Percentiles rank a stretch among this genome's conserved stretches.
These are phyloP conservation scores for Nymphalis c-album DNA, from an alignment of 2,888 invertebrate genomes.

Conservation along the genomic window DNA sequence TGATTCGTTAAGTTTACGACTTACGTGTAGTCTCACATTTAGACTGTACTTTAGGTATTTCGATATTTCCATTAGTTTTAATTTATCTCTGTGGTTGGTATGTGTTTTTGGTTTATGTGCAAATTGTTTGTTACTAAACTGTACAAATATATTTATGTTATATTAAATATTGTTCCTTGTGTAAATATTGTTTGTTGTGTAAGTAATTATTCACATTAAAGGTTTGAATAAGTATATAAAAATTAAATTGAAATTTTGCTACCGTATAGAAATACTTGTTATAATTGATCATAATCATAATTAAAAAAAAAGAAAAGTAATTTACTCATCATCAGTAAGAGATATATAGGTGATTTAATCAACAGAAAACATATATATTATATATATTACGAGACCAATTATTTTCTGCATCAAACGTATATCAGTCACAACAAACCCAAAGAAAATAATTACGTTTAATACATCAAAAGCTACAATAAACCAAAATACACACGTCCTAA, in stretches of 20 bases:
- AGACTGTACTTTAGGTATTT: conserved; percentile 23
- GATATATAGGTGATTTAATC: no score
- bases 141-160: no score
- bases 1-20: conserved; percentile 43
- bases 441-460: conserved; percentile 11
- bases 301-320: no score
- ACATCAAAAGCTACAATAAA: conserved; percentile 29
- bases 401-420: background rate
- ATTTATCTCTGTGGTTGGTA: conserved; percentile 11
- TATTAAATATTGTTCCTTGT: no score
- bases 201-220: background rate
- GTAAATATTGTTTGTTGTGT: no score
- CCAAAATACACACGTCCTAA: conserved; percentile 31
- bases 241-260: no score
- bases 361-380: background rate
- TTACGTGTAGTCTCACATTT: conserved; percentile 38
- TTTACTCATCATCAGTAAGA: no score
- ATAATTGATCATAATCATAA: no score
- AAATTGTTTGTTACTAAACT: background rate
- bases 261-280: no score
- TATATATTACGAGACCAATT: background rate
- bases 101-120: background rate
- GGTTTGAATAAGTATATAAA: background rate
- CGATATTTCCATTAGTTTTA: conserved; percentile 27
- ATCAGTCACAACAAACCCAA: background rate